These are phyloP conservation scores for Deroplatys truncata DNA, from an alignment of 2,888 invertebrate species.

Conservation along the genomic window DNA sequence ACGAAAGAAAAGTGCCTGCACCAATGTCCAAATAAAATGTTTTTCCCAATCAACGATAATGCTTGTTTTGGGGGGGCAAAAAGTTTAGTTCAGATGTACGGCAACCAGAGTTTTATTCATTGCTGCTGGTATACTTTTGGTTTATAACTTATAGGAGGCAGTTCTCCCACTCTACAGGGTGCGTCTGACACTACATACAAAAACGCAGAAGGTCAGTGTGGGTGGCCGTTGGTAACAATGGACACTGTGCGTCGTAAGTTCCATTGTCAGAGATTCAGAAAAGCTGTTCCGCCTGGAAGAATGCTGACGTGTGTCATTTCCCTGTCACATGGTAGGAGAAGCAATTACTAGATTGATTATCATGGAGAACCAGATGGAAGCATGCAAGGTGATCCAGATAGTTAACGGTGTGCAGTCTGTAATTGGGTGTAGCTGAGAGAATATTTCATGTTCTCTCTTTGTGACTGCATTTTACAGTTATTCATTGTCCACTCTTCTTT, in stretches of 20 bases:
- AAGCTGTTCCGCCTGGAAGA: background rate
- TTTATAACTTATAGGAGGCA: background rate
- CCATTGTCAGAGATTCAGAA: background rate
- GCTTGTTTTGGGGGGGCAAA: too few species aligned
- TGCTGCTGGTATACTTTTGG: background rate
- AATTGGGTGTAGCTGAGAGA: background rate
- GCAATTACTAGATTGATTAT: background rate
- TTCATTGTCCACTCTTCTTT: background rate
- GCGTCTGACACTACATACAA: background rate
- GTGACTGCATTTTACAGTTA: background rate
- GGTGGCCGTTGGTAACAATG: background rate
- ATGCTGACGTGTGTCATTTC: background rate
- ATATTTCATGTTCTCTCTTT: background rate
- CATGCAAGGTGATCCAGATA: background rate
- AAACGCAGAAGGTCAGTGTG: background rate
- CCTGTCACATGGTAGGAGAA: background rate
- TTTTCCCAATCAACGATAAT: too few species aligned
- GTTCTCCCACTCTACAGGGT: background rate
- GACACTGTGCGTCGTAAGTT: background rate
- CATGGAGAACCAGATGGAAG: background rate
- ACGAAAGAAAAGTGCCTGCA: too few species aligned
- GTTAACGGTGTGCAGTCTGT: background rate
- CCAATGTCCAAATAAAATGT: too few species aligned
- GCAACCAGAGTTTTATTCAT: background rate
- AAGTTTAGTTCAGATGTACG: background rate